Conservation (phyloP, 2,797 vertebrate species). For the Alouatta caraya region DNA sequence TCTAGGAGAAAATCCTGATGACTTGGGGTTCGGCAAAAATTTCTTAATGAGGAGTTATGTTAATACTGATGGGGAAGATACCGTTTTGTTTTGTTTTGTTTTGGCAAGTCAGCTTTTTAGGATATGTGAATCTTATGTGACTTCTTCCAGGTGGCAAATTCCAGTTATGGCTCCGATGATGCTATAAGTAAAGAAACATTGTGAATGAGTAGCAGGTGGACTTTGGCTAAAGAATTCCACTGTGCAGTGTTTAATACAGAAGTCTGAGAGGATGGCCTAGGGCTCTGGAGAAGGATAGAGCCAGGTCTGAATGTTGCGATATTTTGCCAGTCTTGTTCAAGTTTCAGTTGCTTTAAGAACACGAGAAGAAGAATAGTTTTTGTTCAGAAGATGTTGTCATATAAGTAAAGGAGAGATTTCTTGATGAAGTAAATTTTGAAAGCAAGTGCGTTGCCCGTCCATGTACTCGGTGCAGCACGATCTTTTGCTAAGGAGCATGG, state of each 20-base stretch:
- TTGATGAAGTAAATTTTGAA: neutral
- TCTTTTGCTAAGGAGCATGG: neutral
- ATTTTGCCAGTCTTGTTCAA: conserved; percentile 1
- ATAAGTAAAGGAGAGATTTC: conserved; percentile 12
- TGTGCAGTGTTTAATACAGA: neutral
- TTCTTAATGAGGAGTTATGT: neutral
- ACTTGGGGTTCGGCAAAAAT: neutral
- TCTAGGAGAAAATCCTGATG: neutral
- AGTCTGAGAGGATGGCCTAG: neutral
- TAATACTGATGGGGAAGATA: neutral
- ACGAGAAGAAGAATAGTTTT: neutral
- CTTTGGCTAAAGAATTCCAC: neutral
- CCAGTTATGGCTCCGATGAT: neutral
- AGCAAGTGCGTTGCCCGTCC: neutral
- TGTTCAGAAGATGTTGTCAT: neutral
- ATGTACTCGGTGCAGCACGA: neutral
- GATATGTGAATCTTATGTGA: neutral
- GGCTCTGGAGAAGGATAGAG: neutral
- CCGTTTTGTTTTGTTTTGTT: neutral
- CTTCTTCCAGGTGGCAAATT: neutral
- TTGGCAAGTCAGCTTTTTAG: neutral
- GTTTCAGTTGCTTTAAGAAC: neutral
- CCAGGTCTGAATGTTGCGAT: neutral
- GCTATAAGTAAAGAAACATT: neutral
- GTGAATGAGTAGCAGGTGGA: neutral